These are phyloP conservation scores for Fistularia tabacaria DNA, from an alignment of 2,797 vertebrate genomes.

Conservation along the genomic window DNA sequence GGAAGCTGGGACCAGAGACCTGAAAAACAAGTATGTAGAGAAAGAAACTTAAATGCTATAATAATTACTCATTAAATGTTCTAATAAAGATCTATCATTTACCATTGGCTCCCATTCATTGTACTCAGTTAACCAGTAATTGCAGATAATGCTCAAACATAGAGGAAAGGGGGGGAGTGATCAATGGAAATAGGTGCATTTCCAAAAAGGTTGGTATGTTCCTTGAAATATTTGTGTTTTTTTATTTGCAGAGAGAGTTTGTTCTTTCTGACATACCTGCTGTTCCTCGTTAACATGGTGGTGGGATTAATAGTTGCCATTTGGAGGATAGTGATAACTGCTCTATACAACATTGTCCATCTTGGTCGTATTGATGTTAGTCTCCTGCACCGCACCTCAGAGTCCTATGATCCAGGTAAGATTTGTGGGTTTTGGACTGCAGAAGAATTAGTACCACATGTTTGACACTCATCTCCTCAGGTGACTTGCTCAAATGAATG, in stretches of 20 bases:
- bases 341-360: constrained; percentile 86
- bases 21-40: constrained; percentile 73
- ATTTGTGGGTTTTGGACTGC: neutral
- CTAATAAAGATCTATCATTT: too few relatives aligned
- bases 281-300: constrained; percentile 85
- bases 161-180: too few relatives aligned
- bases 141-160: too few relatives aligned
- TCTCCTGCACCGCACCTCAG: constrained; percentile 78
- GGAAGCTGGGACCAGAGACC: constrained; percentile 67
- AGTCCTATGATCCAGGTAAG: constrained; percentile 85
- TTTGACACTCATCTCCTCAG: too few relatives aligned
- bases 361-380: constrained; percentile 88
- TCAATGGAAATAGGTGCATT: neutral
- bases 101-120: too few relatives aligned
- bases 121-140: too few relatives aligned
- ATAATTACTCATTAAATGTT: neutral
- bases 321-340: constrained; percentile 85
- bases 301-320: constrained; percentile 74
- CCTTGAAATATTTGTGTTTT: neutral
- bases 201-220: neutral
- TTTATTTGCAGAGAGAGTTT: constrained; percentile 77
- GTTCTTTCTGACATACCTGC: constrained; percentile 81
- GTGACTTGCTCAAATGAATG: too few relatives aligned
- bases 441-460: too few relatives aligned
- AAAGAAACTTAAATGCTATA: neutral